Evolutionary conservation across 2,113 vertebrate genomes (phyloP), one percentile per base, ranked within the genome.

Genomic region (Coturnix japonica): DNA sequence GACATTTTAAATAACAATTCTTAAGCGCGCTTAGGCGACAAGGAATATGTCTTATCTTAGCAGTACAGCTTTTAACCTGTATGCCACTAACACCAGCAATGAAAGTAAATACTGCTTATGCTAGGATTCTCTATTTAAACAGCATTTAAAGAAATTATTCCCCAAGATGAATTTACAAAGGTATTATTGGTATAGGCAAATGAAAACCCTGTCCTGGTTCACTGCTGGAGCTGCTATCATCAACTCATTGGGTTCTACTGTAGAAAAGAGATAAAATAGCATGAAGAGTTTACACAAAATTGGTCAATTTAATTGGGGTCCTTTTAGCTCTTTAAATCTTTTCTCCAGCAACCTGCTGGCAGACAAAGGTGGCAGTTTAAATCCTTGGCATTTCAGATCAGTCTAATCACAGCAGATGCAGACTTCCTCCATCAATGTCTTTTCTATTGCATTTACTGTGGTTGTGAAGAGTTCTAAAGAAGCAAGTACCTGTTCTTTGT

Each of bases 21-120:
- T 63, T 73, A 43, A 84, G 35, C 31, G 41, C 14, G 49, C 22
- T 82, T 73, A 73, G 30, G 8, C 22, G 46, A 54, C 0, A 6
- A 80, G 70, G 77, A 57, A 11, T 43, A 33, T 31, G 46, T 57
- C 54, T 90, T 93, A 84, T 91, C 82, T 75, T 63, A 66, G 25
- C 86, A 85, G 33, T 51, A 51, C 65, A 93, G 76, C 43, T 91
- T 94, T 89, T 82, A 81, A 73, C 74, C 46, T 91, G 59, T 51
- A 23, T 1, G 5, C 56, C 46, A 25, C 59, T 51, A 70, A 65
- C 21, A 71, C 20, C 44, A 61, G 51, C 66, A 60, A 31, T 59
- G 28, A 85, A 87, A 82, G 63, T 33, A 87, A 87, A 82, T 72
- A 23, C 23, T 47, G 15, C 37, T 30, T 67, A 31, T 59, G 59